Conservation (phyloP, 2,797 vertebrate species). For the Mus minutoides region DNA sequence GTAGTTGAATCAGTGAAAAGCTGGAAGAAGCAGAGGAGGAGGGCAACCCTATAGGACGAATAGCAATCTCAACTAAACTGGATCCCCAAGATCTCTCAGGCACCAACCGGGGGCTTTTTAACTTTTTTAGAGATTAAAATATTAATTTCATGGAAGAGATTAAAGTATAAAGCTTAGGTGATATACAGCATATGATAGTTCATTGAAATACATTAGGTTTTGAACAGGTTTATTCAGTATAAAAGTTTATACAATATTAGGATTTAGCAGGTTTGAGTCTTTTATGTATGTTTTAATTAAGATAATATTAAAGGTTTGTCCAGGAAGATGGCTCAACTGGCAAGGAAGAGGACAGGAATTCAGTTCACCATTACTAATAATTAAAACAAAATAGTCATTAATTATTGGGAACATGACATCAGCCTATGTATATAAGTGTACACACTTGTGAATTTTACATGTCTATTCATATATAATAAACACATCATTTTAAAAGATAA, state of each 20-base stretch:
- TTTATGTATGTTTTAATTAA: not conserved
- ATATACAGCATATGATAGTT: not conserved
- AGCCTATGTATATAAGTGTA: not conserved
- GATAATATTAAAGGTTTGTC: not conserved
- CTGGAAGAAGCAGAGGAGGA: too few relatives aligned
- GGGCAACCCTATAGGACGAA: too few relatives aligned
- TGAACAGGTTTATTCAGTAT: not conserved
- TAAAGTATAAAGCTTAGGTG: not conserved
- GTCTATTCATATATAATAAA: too few relatives aligned
- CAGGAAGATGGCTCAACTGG: not conserved
- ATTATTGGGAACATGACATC: not conserved
- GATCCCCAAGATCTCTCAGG: too few relatives aligned
- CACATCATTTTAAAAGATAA: not conserved
- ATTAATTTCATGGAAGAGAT: not conserved
- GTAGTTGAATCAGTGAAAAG: too few relatives aligned
- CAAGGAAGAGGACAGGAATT: not conserved
- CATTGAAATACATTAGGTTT: not conserved
- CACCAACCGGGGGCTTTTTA: too few relatives aligned
- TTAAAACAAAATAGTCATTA: not conserved
- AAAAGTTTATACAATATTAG: not conserved
- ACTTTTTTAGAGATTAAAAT: constrained; percentile 15
- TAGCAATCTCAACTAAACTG: too few relatives aligned
- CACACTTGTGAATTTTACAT: not conserved
- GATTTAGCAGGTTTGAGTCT: not conserved
- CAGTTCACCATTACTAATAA: too few relatives aligned